phyloP scores from a whole-genome alignment of 2,888 invertebrate species.

The Vandiemenella viatica region DNA sequence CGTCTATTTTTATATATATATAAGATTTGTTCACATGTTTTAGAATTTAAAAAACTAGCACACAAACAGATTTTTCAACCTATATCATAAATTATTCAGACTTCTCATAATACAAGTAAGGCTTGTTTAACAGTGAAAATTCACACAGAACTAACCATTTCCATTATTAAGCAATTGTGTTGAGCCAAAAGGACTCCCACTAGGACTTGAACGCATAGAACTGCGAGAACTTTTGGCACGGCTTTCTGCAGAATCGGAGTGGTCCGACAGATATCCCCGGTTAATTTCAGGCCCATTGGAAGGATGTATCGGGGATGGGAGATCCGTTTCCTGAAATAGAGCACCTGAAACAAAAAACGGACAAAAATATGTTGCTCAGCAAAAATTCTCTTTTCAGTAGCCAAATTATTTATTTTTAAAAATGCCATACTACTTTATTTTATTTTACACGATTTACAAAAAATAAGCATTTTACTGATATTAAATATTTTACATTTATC shows the following conservation, averaged over 20 bases:
- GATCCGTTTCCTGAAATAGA: slow-evolving; percentile 2
- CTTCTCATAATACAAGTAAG: too few relatives aligned
- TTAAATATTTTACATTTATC: too few relatives aligned
- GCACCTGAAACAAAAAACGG: not conserved
- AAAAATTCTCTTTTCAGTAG: too few relatives aligned
- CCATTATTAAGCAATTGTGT: slow-evolving; percentile 7
- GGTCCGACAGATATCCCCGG: slow-evolving; percentile 10
- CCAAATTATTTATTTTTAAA: too few relatives aligned
- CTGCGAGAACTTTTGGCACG: slow-evolving; percentile 11
- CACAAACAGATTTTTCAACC: too few relatives aligned
- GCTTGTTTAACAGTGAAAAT: not conserved
- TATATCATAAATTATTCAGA: too few relatives aligned
- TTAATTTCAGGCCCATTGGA: slow-evolving; percentile 6
- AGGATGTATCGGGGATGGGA: slow-evolving; percentile 10
- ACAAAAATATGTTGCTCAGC: not conserved
- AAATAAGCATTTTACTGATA: too few relatives aligned
- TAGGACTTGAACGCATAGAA: slow-evolving; percentile 14
- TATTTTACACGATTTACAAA: too few relatives aligned
- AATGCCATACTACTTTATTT: too few relatives aligned
- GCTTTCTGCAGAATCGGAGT: slow-evolving; percentile 12
- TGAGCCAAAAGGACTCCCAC: slow-evolving; percentile 13
- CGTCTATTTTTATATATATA: too few relatives aligned
- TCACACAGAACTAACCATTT: not conserved
- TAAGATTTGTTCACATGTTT: too few relatives aligned
- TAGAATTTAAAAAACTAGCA: too few relatives aligned